Base-by-base conservation (phyloP, 2,888 invertebrate species). In the Aphrophora alni region DNA sequence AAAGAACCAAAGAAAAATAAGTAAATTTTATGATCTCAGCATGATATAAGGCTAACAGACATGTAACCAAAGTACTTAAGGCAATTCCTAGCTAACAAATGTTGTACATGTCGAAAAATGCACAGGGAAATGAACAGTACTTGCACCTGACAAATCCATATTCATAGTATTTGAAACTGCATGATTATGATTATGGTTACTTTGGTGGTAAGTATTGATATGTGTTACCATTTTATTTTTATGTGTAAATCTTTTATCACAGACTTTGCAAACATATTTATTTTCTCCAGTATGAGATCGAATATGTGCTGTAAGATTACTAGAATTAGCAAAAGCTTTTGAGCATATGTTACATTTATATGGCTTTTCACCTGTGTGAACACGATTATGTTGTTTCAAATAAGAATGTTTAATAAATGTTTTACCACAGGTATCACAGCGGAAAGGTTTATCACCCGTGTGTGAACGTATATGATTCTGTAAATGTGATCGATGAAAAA, bases 401-500 rank as follows among this genome's bases (percentile, higher is more conserved):
- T 73, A 73, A 14, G 73, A 73, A 38, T 73, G 28, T 73, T 73
- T 73, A 10, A 73, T 38, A 73, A 73, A 73, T n/a, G 27, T 73
- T 73, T 73, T 73, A 1, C 73, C 73, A n/a, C 73, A 73, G 1
- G 24, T 73, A 73, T 73, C 73, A 33, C 73, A 73, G 5, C 28
- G 24, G n/a, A 38, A 73, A n/a, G 73, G 73, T 38, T 73, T 73
- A n/a, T 38, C 38, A 17, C 73, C 73, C 10, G 28, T 73, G 24
- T 73, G 73, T 33, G 73, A 73, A n/a, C 38, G 28, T 73, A 73
- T 38, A 73, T 73, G 73, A 73, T 73, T 73, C 28, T 28, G 28
- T 73, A 73, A 73, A 38, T 73, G 73, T n/a, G 73, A 73, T n/a
- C 73, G 73, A 73, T 73, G 73, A 38, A 38, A 73, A 73, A 73